A percentile compares a stretch with the other conserved stretches of the same genome.
These are phyloP conservation scores for Drosophila elegans DNA, from an alignment of 1,140 invertebrate species.

Conservation along the genomic window DNA sequence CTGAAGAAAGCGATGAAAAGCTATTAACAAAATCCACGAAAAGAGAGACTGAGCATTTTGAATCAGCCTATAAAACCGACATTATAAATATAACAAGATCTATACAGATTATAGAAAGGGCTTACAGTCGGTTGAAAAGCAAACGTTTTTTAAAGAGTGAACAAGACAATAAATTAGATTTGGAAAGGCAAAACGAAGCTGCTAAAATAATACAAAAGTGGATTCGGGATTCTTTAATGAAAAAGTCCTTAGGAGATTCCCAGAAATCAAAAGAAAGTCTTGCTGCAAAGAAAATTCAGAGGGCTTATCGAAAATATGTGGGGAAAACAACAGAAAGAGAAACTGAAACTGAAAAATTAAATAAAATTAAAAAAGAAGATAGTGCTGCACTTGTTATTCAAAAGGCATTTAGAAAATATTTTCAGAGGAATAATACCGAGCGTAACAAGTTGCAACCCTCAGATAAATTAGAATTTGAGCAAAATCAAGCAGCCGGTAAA, in stretches of 20 bases:
- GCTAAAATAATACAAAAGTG: slow-evolving; percentile 36
- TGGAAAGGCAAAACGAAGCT: not conserved
- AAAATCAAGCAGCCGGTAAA: slow-evolving; percentile 13
- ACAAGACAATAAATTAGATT: not conserved
- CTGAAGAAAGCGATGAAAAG: no score
- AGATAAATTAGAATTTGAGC: not conserved
- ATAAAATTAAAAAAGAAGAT: not conserved
- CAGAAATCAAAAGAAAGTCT: not conserved
- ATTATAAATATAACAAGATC: slow-evolving; percentile 15
- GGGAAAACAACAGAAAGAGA: not conserved
- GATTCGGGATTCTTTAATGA: not conserved
- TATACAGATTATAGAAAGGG: slow-evolving; percentile 46
- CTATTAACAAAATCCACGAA: not conserved
- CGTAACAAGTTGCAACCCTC: not conserved
- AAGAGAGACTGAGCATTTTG: not conserved
- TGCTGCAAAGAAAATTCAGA: slow-evolving; percentile 61
- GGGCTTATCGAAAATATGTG: slow-evolving; percentile 18
- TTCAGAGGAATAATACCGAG: not conserved
- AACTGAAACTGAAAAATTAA: not conserved
- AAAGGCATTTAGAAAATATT: slow-evolving; percentile 28
- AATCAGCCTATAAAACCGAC: slow-evolving; percentile 6
- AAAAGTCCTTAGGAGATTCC: not conserved
- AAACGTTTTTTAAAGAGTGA: not conserved
- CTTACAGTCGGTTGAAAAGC: slow-evolving; percentile 20
- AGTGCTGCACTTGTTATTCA: slow-evolving; percentile 26